Percentiles rank a stretch among this genome's conserved stretches.
These are phyloP conservation scores for Brachionichthys hirsutus DNA, from an alignment of 2,113 vertebrate genomes.

Conservation along the genomic window DNA sequence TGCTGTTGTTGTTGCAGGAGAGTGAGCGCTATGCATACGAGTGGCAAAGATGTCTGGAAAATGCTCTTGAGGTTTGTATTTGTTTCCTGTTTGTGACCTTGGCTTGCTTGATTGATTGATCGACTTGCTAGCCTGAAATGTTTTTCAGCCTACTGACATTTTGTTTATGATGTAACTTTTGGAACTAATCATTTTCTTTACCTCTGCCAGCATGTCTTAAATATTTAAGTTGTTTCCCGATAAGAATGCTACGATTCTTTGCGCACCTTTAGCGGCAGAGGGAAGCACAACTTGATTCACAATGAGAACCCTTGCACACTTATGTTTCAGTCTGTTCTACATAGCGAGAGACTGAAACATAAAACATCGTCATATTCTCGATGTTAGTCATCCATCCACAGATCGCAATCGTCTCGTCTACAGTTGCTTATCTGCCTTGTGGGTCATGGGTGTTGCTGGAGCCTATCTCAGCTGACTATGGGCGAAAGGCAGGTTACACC, in stretches of 20 bases:
- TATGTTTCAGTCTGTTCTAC: background rate
- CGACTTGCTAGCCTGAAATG: constrained; percentile 28
- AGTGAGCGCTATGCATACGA: constrained; percentile 96
- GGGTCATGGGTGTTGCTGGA: no score
- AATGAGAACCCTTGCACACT: background rate
- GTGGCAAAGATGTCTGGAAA: constrained; percentile 96
- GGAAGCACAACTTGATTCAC: background rate
- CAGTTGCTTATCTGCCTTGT: no score
- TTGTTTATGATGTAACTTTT: background rate
- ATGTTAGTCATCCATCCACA: no score
- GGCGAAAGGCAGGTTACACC: no score
- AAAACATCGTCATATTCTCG: no score
- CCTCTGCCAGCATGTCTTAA: background rate
- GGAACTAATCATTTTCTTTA: constrained; percentile 3
- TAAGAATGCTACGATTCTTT: background rate
- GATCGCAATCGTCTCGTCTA: no score
- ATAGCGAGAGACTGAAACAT: no score
- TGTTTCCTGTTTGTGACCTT: constrained; percentile 24
- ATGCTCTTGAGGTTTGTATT: constrained; percentile 87
- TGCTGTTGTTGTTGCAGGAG: constrained; percentile 78
- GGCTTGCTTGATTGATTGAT: background rate
- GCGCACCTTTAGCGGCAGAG: background rate
- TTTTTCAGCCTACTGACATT: constrained; percentile 1
- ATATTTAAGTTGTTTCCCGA: background rate
- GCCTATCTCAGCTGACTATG: no score